These are phyloP conservation scores for Homalodisca vitripennis DNA, from an alignment of 1,140 invertebrate genomes.

Conservation along the genomic window DNA sequence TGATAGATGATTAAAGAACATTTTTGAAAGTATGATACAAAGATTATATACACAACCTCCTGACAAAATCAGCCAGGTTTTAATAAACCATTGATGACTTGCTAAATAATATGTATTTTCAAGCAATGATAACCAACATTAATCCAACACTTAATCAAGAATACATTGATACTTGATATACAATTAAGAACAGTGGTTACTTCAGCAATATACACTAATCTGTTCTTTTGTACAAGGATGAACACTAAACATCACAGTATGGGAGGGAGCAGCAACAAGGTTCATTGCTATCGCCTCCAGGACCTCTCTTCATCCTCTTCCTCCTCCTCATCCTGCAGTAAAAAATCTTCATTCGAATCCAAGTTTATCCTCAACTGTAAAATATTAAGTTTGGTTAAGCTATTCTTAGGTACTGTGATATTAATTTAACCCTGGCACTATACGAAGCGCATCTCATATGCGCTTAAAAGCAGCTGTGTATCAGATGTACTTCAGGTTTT, in stretches of 20 bases:
- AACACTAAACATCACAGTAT: background rate
- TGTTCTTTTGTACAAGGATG: no score
- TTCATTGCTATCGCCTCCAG: conserved; percentile 56
- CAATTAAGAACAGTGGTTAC: no score
- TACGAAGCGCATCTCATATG: background rate
- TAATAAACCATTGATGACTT: no score
- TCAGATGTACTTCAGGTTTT: background rate
- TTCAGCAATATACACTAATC: no score
- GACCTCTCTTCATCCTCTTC: conserved; percentile 58
- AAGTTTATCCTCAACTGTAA: conserved; percentile 12
- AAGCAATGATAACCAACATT: no score
- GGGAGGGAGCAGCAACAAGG: background rate
- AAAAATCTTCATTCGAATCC: conserved; percentile 40
- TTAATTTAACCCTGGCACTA: background rate
- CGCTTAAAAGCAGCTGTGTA: background rate
- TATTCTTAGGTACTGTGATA: background rate
- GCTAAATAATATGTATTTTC: no score
- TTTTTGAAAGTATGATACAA: no score
- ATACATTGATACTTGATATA: no score
- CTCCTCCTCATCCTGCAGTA: conserved; percentile 57
- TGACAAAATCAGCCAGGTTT: no score
- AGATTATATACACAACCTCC: no score
- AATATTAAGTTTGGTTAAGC: background rate
- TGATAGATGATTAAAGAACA: no score
- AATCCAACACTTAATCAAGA: no score